Base-by-base conservation (phyloP, 2,113 vertebrate species). In the Hippocampus comes region DNA sequence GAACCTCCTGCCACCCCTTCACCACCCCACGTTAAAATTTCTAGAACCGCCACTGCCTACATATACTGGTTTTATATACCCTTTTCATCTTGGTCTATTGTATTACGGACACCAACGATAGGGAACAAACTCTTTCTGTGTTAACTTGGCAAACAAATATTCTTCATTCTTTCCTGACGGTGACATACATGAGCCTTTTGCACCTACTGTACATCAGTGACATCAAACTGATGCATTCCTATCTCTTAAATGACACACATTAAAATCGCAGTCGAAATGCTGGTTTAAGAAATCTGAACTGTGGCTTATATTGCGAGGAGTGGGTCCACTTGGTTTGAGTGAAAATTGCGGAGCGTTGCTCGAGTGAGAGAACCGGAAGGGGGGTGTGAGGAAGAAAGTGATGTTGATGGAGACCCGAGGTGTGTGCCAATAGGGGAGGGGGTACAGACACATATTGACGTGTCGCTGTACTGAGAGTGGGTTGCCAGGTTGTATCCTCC, bases 381-480 rank as follows among this genome's bases (percentile, higher is more conserved):
- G 8, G 20, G 49, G 63, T 41, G 21, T 67, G 65, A 75, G 53
- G 43, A 60, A 25, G 65, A 67, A 73, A 66, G 56, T 68, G 73
- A 78, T 76, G 79, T 77, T 72, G 72, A 67, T 48, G 18, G 43
- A 55, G 70, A 25, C 25, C 7, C 61, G 68, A 66, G 68, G 78
- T 72, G 38, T 67, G 63, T 51, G 64, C 65, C 76, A 68, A 71
- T 59, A 51, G 56, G 76, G 65, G 38, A 11, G 72, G 73, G 67
- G 66, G 5, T 5, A 76, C 41, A 49, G 64, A 68, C 21, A 69
- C 38, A 72, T 80, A 68, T 74, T 74, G 57, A 77, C 63, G 67
- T 56, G 42, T 2, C 63, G 59, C 21, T 43, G 0, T 76, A 71
- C 60, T 69, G 42, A 71, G 63, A 72, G 68, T 43, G 67, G 59